Base-by-base conservation (phyloP, 2,113 vertebrate species). In the Scytalopus superciliaris region DNA sequence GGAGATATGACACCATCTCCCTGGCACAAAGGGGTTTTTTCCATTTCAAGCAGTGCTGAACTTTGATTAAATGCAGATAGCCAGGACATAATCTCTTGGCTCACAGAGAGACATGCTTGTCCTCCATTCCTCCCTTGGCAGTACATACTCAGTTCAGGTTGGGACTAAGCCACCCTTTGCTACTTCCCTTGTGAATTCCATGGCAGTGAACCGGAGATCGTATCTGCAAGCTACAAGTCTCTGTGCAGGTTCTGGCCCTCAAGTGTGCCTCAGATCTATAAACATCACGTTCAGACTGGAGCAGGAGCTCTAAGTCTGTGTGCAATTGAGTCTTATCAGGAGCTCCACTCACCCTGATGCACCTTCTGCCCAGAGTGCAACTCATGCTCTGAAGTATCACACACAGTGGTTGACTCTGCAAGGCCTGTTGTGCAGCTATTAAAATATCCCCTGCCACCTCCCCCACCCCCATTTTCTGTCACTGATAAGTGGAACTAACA, bases 31-130 rank as follows among this genome's bases (percentile, higher is more conserved):
- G 25, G 12, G 18, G 0, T 7, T 77, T 90, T 91, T 83, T 86
- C 77, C 86, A 79, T 75, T 86, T 68, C 67, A 39, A 90, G 91
- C 77, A 90, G 78, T n/a, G 68, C 23, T 90, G 79, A 87, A 53
- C 40, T 86, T 78, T 14, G 44, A 78, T 87, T 64, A 84, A 89
- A 84, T 5, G 33, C 53, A 90, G 73, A 92, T 64, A 95, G 27
- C 68, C 60, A 92, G 73, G 44, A 80, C 67, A 84, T 37, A 87
- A 52, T 63, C 56, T 72, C 76, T 49, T 89, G 73, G 24, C 14
- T 85, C 47, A 28, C 23, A 56, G 25, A 64, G 40, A 76, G 37
- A 69, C 42, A 39, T 49, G 39, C 37, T 84, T 72, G 44, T 75
- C 76, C 56, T 88, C 56, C 62, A 31, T 74, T 92, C 72, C 42